Conservation (phyloP, 2,888 invertebrate genomes). For the Synergus umbraculus region DNA sequence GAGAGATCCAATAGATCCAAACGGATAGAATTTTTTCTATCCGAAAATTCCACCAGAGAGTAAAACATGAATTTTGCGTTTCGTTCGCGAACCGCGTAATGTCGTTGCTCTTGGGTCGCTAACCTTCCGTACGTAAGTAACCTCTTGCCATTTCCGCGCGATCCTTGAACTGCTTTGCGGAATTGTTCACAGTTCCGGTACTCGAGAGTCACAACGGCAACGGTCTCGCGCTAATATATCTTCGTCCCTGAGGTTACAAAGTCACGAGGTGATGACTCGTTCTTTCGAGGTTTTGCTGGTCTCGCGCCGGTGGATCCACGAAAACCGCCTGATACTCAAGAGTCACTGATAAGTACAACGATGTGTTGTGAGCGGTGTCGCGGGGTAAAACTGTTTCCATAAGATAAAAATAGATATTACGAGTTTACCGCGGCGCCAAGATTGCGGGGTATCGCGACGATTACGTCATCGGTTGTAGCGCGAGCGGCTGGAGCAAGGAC, state of each 20-base stretch:
- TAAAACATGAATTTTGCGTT: background rate
- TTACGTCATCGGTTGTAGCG: conserved; percentile 79
- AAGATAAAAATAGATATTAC: conserved; percentile 80
- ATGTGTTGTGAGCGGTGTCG: conserved; percentile 46
- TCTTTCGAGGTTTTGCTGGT: background rate
- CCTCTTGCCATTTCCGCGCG: background rate
- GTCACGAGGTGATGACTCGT: background rate
- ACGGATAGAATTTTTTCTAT: too few relatives aligned
- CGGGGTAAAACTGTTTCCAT: conserved; percentile 66
- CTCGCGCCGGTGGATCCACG: background rate
- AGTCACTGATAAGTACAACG: conserved; percentile 44
- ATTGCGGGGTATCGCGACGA: conserved; percentile 79
- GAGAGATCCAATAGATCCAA: too few relatives aligned
- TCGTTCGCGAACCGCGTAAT: background rate
- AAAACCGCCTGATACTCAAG: background rate
- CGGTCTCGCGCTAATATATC: background rate
- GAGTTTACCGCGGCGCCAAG: conserved; percentile 80
- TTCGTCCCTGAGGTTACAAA: background rate
- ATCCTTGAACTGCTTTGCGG: conserved; percentile 9
- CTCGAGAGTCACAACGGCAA: background rate
- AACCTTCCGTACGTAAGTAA: conserved; percentile 21
- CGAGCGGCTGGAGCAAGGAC: conserved; percentile 73
- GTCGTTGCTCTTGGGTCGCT: background rate
- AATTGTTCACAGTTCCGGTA: conserved; percentile 10
- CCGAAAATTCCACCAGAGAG: background rate